Evolutionary conservation across 2,797 vertebrate genomes (phyloP).

Genomic region (Pangasius djambal): DNA sequence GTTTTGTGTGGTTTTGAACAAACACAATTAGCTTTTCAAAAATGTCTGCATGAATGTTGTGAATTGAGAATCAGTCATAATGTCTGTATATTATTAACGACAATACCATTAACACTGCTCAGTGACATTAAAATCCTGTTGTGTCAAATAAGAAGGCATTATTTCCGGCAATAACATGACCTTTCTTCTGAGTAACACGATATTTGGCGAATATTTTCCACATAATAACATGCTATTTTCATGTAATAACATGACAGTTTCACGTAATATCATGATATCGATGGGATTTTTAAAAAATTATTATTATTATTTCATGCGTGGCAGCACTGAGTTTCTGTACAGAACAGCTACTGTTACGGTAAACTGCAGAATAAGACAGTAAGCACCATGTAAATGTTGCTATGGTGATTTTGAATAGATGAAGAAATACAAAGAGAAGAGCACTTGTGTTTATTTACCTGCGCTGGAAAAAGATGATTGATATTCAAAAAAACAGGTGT

Average conservation of each 20-base stretch:
- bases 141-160: neutral
- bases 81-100: neutral
- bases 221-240: neutral
- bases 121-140: neutral
- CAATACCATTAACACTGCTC: neutral
- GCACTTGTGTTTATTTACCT: neutral
- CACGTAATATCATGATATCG: neutral
- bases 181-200: neutral
- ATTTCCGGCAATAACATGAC: neutral
- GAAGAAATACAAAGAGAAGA: neutral
- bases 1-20: neutral
- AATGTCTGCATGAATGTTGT: neutral
- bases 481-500: neutral
- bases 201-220: neutral
- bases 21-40: constrained; percentile 10
- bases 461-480: neutral
- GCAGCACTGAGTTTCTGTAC: neutral
- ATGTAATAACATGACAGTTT: neutral
- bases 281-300: too few species aligned
- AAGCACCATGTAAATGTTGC: neutral
- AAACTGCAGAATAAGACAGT: neutral
- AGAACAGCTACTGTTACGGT: neutral
- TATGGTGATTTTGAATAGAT: neutral
- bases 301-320: neutral
- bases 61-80: neutral